A percentile compares a stretch with the other conserved stretches of the same genome.
These are phyloP conservation scores for Tupaia chinensis DNA, from an alignment of 2,113 vertebrate species.

Conservation along the genomic window DNA sequence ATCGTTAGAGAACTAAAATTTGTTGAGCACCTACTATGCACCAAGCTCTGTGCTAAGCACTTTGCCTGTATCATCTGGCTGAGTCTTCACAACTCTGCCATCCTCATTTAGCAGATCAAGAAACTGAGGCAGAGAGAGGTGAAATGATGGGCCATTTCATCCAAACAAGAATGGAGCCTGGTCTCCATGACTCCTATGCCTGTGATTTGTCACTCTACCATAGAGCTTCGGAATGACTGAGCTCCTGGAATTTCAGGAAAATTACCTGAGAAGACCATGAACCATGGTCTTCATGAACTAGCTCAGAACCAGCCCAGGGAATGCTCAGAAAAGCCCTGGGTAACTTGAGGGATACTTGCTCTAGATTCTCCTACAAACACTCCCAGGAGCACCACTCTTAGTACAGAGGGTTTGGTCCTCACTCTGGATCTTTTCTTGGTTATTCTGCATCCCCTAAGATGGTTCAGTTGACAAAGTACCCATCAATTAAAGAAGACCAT, in stretches of 20 bases:
- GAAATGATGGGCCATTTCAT: not conserved
- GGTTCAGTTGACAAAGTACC: not conserved
- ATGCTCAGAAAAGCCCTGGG: not conserved
- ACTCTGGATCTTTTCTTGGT: not conserved
- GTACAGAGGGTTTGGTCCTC: not conserved
- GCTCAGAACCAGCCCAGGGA: not conserved
- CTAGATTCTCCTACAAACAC: not conserved
- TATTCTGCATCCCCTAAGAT: not conserved
- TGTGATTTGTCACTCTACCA: not conserved
- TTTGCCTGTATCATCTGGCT: not conserved
- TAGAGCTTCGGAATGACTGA: not conserved
- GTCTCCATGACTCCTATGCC: not conserved
- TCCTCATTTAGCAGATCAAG: not conserved
- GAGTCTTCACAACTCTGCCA: not conserved
- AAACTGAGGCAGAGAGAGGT: not conserved
- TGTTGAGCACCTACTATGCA: not conserved
- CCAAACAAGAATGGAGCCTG: not conserved
- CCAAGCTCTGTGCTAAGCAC: not conserved
- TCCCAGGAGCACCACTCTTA: not conserved
- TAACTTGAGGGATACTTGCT: not conserved
- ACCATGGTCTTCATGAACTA: not conserved
- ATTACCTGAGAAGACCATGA: not conserved
- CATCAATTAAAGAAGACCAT: not conserved
- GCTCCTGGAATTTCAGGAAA: not conserved
- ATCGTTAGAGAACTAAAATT: not conserved